These are phyloP conservation scores for Chaitophorus viminalis DNA, from an alignment of 2,888 invertebrate genomes.

Conservation along the genomic window DNA sequence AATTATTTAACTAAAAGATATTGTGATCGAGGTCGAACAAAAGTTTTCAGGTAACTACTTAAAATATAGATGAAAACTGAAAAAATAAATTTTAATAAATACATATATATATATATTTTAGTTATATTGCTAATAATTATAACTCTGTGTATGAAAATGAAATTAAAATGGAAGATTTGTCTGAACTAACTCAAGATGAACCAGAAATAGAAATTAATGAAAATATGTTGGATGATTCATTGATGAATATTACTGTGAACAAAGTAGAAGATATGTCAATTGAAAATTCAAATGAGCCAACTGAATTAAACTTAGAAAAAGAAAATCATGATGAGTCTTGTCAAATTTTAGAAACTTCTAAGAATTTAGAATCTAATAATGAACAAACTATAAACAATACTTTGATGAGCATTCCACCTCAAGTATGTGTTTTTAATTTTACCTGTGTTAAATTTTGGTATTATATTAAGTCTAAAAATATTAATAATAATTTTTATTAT, in stretches of 20 bases:
- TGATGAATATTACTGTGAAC: not conserved
- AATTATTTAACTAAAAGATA: slow-evolving; percentile 46
- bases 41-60: slow-evolving; percentile 53
- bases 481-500: not conserved
- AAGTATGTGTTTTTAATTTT: slow-evolving; percentile 26
- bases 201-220: not conserved
- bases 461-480: not conserved
- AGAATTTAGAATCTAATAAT: slow-evolving; percentile 2
- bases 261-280: not conserved
- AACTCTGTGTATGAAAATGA: not conserved
- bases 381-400: not conserved
- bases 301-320: not conserved
- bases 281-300: not conserved
- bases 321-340: not conserved
- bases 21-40: slow-evolving; percentile 55
- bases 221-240: not conserved
- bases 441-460: not conserved
- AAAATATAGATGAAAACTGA: not conserved
- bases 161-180: slow-evolving; percentile 12
- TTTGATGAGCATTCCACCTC: not conserved
- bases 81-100: not conserved
- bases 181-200: not conserved
- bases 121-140: slow-evolving; percentile 49
- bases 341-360: not conserved
- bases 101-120: not conserved